Evolutionary conservation across 2,888 invertebrate species (phyloP).

Genomic region (Erannis defoliaria): DNA sequence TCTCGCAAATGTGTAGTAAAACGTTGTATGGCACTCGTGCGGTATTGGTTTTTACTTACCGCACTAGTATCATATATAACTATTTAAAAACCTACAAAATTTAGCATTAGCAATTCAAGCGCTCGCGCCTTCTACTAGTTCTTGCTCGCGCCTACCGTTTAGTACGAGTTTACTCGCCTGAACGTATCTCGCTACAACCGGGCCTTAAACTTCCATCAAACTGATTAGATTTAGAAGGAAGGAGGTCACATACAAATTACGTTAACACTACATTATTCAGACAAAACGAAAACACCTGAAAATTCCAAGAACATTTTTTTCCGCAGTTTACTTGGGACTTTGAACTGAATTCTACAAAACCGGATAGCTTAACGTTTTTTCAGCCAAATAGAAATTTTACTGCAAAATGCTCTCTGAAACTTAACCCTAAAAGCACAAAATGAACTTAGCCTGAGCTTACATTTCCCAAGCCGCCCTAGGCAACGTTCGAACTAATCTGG

Average conservation of each 20-base stretch:
- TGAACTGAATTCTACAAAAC: background rate
- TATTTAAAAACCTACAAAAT: too few species aligned
- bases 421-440: constrained; percentile 16
- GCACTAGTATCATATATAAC: too few species aligned
- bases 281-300: background rate
- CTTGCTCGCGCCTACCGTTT: too few species aligned
- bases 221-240: too few species aligned
- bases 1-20: too few species aligned
- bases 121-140: too few species aligned
- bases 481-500: constrained; percentile 40
- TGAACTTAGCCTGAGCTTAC: constrained; percentile 12
- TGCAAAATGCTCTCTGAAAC: constrained; percentile 8
- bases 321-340: background rate
- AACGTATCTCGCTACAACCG: too few species aligned
- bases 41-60: too few species aligned
- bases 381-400: background rate
- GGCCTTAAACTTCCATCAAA: too few species aligned
- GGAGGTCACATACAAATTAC: background rate
- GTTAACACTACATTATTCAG: background rate
- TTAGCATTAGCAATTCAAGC: too few species aligned
- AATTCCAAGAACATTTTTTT: background rate
- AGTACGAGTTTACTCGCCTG: too few species aligned
- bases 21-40: too few species aligned
- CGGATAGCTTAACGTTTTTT: background rate
- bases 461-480: constrained; percentile 22